Evolutionary conservation across 2,797 vertebrate species (phyloP).

Genomic region (Anomalospiza imberbis): DNA sequence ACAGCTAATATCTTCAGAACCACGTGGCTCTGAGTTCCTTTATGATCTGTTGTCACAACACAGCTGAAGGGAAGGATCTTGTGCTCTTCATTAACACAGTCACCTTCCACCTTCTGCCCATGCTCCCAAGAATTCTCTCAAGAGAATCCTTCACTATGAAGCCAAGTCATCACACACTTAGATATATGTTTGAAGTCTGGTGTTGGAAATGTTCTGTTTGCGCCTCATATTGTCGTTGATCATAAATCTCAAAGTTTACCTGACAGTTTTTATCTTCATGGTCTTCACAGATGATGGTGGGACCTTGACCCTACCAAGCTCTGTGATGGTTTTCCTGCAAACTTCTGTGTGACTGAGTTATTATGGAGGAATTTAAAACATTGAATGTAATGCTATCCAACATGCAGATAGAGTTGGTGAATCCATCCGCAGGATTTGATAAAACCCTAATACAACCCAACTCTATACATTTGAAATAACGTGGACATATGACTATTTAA

Average conservation of each 20-base stretch:
- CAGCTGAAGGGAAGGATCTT: neutral
- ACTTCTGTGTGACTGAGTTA: neutral
- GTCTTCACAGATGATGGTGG: neutral
- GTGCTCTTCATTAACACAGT: neutral
- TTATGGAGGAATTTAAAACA: neutral
- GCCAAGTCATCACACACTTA: neutral
- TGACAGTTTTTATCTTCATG: neutral
- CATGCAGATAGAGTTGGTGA: neutral
- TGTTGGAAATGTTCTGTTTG: neutral
- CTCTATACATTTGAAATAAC: neutral
- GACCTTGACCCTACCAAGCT: neutral
- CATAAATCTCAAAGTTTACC: neutral
- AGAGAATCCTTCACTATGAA: neutral
- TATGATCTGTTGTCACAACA: neutral
- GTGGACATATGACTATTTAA: neutral
- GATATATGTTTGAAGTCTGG: accelerated
- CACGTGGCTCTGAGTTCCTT: accelerated
- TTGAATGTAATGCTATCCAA: neutral
- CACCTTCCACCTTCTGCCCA: neutral
- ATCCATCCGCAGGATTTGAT: neutral
- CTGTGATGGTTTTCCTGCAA: neutral
- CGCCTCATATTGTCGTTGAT: neutral
- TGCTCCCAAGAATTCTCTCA: neutral
- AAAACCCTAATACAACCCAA: neutral
- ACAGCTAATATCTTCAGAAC: neutral